Conservation (phyloP, 2,888 invertebrate genomes). For the Deroplatys truncata region DNA sequence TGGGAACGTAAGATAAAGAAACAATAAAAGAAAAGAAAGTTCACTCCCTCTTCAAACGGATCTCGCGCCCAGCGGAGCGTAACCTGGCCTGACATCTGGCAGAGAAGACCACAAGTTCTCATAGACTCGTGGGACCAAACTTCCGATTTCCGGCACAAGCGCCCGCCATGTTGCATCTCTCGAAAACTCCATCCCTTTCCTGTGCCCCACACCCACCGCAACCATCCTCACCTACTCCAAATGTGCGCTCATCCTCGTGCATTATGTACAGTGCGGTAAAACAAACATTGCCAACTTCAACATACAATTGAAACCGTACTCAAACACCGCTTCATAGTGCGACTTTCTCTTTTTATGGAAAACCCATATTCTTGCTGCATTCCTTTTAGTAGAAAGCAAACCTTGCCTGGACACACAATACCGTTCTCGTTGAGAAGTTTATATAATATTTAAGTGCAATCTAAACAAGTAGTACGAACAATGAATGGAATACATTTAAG, state of each 20-base stretch:
- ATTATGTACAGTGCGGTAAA: background rate
- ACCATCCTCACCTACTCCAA: background rate
- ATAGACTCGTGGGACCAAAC: slow-evolving; percentile 8
- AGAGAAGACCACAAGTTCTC: slow-evolving; percentile 10
- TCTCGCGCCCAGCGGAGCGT: slow-evolving; percentile 6
- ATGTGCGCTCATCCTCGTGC: background rate
- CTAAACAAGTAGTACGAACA: too few relatives aligned
- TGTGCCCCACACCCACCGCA: background rate
- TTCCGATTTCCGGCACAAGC: slow-evolving; percentile 1
- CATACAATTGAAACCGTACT: background rate
- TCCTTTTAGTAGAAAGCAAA: too few relatives aligned
- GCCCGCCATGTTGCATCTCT: background rate
- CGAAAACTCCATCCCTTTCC: background rate
- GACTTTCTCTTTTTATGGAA: too few relatives aligned
- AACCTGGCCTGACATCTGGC: slow-evolving; percentile 8
- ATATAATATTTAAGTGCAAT: too few relatives aligned
- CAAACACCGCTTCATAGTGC: too few relatives aligned
- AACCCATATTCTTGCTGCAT: too few relatives aligned
- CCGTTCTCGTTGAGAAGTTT: too few relatives aligned
- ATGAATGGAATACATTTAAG: too few relatives aligned
- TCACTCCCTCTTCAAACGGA: background rate
- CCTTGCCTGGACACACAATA: too few relatives aligned
- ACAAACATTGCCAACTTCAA: background rate
- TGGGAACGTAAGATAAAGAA: background rate
- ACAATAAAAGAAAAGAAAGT: background rate